Evolutionary conservation across 2,797 vertebrate genomes (phyloP), one percentile per base, ranked within the genome.

Genomic region (Phyllotis vaccarum): DNA sequence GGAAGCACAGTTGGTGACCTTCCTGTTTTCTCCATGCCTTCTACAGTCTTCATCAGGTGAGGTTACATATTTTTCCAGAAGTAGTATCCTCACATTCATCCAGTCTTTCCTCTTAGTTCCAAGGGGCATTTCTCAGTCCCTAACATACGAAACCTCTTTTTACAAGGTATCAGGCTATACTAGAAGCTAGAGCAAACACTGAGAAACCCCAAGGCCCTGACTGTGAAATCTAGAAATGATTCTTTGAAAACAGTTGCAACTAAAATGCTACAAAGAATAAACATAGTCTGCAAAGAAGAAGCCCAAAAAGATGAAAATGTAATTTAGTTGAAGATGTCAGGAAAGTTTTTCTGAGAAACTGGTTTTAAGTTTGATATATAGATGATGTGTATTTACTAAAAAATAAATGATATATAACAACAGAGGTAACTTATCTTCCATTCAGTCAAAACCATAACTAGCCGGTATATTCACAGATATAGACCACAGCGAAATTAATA

Each of bases 51-150:
- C 11, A 29, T 64, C 81, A 82, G 54, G 81, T 79, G 68, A 64
- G 14, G 2, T 87, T 60, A 52, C 2, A 14, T 83, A 76, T 76
- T 87, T 95, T 90, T 75, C 56, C 14, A 82, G 64, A 6, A 82
- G 86, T 82, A 31, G 66, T 94, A 17, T 92, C 68, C 68, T 89
- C 43, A 7, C 72, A 43, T 80, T 86, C 78, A 88, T 62, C 54
- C 40, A 13, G 37, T 87, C 54, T 89, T 87, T 95, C 49, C 72
- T 92, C 85, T 93, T 93, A 91, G 80, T 86, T 24, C 46, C 58
- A 82, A 96, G 60, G 78, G 92, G 60, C 68, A 64, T 82, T 95
- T 91, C 40, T 95, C 72, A 56, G 43, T 88, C 37, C 13, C 78
- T 94, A 94, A 54, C 16, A 31, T 82, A 66, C 37, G 90, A 78